Evolutionary conservation across 1,140 invertebrate species (phyloP).

Genomic region (Eubasilissa regina): DNA sequence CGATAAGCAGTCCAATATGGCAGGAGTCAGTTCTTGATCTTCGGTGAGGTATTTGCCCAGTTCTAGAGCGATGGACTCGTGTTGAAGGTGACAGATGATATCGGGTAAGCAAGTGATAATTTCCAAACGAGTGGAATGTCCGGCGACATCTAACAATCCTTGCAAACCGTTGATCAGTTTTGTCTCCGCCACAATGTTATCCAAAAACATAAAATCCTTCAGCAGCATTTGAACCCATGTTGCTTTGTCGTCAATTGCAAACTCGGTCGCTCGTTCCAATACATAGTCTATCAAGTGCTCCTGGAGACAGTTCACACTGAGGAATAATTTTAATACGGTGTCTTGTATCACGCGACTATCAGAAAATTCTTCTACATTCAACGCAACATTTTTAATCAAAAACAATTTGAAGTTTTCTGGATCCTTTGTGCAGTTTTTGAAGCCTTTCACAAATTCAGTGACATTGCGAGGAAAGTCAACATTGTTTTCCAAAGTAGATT

Average conservation of each 20-base stretch:
- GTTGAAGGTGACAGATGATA: constrained; percentile 67
- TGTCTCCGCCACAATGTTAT: constrained; percentile 63
- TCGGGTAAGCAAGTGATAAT: constrained; percentile 70
- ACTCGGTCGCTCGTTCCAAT: constrained; percentile 66
- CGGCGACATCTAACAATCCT: constrained; percentile 66
- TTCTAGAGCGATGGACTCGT: constrained; percentile 67
- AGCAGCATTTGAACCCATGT: constrained; percentile 67
- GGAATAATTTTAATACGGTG: constrained; percentile 67
- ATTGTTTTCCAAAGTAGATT: constrained; percentile 66
- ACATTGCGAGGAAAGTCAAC: constrained; percentile 67
- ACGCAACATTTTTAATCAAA: constrained; percentile 66
- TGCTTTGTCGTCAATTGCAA: constrained; percentile 64
- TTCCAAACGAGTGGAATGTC: constrained; percentile 66
- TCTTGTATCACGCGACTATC: constrained; percentile 62
- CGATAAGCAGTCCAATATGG: constrained; percentile 68
- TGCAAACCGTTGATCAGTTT: constrained; percentile 66
- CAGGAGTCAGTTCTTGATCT: constrained; percentile 67
- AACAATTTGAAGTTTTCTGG: constrained; percentile 65
- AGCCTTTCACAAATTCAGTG: constrained; percentile 63
- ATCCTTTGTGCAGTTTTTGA: constrained; percentile 64
- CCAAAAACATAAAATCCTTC: constrained; percentile 66
- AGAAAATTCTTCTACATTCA: constrained; percentile 61
- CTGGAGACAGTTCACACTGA: constrained; percentile 66
- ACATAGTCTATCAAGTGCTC: constrained; percentile 66
- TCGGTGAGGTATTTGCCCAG: constrained; percentile 66